Base-by-base conservation (phyloP, 1,140 invertebrate genomes). In the Potamilus streckersoni region DNA sequence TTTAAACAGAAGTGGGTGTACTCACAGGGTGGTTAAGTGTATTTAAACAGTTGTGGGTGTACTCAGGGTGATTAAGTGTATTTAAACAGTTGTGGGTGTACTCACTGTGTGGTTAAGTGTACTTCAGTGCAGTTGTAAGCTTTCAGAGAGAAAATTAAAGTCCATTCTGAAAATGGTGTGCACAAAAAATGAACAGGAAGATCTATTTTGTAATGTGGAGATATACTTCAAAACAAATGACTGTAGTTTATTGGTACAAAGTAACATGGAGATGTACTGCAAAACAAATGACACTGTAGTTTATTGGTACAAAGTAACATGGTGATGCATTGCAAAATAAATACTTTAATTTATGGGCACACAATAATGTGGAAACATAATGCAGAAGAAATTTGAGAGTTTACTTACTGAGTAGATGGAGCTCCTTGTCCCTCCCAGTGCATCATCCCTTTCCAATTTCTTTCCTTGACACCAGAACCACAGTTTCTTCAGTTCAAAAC, bases 391-490 rank as follows among this genome's bases (percentile, higher is more conserved):
- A n/a, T 61, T 17, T n/a, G 55, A 8, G 31, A 23, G 16, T 20
- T 14, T 11, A 82, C 84, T 85, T 80, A 89, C 89, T 66, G 89
- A 89, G 27, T 84, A 78, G n/a, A 89, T 78, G 27, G 89, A 89
- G 49, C 90, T 88, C 68, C 89, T 79, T 19, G 88, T 87, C 58
- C 86, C 87, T 69, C 84, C 86, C 5, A 90, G 73, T n/a, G 86
- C 88, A 65, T 91, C 91, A 74, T 91, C 89, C 64, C 88, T 82
- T 20, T 96, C 95, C 17, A 96, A 93, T 89, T 97, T 97, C 84
- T 94, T 94, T 4, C 96, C 96, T 82, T 95, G 92, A 83, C 95
- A 94, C 75, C 93, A 83, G 63, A 84, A 85, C 87, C 89, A 90
- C 0, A 85, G 80, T 63, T 85, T 80, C 67, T 86, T 85, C 23